Conservation (phyloP, 2,113 vertebrate species). For the Melanostigma gelatinosum region DNA sequence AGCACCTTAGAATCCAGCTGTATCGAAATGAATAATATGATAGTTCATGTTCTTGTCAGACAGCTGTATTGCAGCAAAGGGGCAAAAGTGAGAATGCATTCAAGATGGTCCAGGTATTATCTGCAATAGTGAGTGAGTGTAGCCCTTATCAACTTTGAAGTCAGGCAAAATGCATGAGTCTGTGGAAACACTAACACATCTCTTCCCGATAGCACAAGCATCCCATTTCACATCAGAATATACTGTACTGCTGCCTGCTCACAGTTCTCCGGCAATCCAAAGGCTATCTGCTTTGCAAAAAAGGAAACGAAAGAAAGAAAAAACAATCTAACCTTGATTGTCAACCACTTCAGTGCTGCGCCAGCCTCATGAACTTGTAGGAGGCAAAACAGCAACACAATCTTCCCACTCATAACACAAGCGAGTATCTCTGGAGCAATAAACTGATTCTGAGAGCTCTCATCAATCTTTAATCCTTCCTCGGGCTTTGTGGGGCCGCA, state of each 20-base stretch:
- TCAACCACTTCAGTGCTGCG: slow-evolving; percentile 66
- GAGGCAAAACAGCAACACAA: slow-evolving; percentile 76
- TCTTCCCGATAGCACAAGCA: slow-evolving; percentile 45
- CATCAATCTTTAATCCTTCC: slow-evolving; percentile 82
- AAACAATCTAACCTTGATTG: slow-evolving; percentile 74
- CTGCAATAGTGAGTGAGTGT: slow-evolving; percentile 39
- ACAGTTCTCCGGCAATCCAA: slow-evolving; percentile 42
- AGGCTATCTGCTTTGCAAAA: slow-evolving; percentile 46
- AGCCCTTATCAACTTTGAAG: slow-evolving; percentile 64
- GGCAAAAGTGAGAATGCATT: slow-evolving; percentile 57
- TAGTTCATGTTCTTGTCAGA: slow-evolving; percentile 49
- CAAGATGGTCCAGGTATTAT: slow-evolving; percentile 58
- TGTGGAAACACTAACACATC: slow-evolving; percentile 53
- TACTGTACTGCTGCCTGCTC: slow-evolving; percentile 48
- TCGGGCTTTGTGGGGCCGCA: slow-evolving; percentile 61
- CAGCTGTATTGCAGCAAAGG: slow-evolving; percentile 39
- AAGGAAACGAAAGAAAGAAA: neutral
- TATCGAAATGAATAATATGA: slow-evolving; percentile 49
- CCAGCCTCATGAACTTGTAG: slow-evolving; percentile 66
- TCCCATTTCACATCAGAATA: slow-evolving; percentile 66
- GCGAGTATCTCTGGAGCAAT: slow-evolving; percentile 78
- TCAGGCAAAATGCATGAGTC: slow-evolving; percentile 52
- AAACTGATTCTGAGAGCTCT: slow-evolving; percentile 80
- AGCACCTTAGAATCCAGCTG: slow-evolving; percentile 20
- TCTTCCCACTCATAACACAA: slow-evolving; percentile 78